Conservation (phyloP, 2,888 invertebrate species). For the Uloborus plumipes region DNA sequence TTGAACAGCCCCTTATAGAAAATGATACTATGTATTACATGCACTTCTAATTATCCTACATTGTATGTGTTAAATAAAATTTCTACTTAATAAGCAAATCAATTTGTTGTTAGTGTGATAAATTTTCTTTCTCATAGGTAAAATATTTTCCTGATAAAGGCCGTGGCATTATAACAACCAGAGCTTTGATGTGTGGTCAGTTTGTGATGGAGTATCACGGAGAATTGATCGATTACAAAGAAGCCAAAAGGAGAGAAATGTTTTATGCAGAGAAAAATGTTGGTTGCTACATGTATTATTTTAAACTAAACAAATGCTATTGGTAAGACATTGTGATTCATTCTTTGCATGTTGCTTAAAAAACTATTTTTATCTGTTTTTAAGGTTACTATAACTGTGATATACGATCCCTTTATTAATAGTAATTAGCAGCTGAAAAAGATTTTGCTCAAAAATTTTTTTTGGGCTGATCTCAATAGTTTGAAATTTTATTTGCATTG, state of each 20-base stretch:
- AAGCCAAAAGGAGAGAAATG: slow-evolving; percentile 77
- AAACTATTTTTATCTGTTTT: no score
- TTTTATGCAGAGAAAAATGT: slow-evolving; percentile 69
- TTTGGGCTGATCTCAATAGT: no score
- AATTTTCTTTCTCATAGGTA: slow-evolving; percentile 74
- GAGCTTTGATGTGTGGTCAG: slow-evolving; percentile 86
- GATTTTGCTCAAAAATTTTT: no score
- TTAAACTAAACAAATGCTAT: slow-evolving; percentile 90
- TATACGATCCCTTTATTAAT: no score
- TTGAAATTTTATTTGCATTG: no score
- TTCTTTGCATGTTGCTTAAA: no score
- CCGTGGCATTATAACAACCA: slow-evolving; percentile 88
- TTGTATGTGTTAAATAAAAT: no score
- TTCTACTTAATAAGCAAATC: neutral
- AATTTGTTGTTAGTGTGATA: neutral
- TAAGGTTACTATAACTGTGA: no score
- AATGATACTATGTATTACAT: no score
- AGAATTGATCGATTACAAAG: slow-evolving; percentile 85
- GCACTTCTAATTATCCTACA: no score
- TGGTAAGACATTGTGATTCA: slow-evolving; percentile 79
- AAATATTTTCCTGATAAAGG: slow-evolving; percentile 87
- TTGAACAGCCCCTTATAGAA: no score
- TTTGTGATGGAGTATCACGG: slow-evolving; percentile 98
- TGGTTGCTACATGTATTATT: slow-evolving; percentile 99
- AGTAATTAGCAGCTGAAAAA: no score